Conservation (phyloP, 2,113 vertebrate genomes). For the Nothobranchius kuhntae region DNA sequence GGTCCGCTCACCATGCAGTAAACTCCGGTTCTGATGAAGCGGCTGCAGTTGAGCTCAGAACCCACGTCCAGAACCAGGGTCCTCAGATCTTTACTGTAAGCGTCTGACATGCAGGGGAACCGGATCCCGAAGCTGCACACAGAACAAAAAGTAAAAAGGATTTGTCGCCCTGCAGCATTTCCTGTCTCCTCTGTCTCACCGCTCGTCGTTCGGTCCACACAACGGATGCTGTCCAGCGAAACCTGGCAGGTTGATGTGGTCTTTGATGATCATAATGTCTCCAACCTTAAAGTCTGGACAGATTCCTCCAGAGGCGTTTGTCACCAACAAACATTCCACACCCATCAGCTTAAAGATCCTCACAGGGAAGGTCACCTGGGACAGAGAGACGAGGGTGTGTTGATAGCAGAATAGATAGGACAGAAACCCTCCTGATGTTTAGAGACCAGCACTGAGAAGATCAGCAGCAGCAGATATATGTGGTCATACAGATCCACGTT, state of each 20-base stretch:
- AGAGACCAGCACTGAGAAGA: too few species aligned
- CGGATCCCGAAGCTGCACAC: constrained; percentile 75
- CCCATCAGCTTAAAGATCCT: constrained; percentile 78
- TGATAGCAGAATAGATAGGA: background rate
- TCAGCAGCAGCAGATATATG: too few species aligned
- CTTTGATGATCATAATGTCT: constrained; percentile 79
- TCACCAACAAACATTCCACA: constrained; percentile 70
- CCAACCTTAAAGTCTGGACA: constrained; percentile 77
- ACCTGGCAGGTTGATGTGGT: constrained; percentile 78
- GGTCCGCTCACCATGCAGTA: constrained; percentile 83
- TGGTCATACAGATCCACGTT: too few species aligned
- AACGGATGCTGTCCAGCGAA: constrained; percentile 75
- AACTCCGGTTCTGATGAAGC: constrained; percentile 72
- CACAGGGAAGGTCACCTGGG: constrained; percentile 73
- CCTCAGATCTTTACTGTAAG: constrained; percentile 75
- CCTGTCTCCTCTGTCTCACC: constrained; percentile 38
- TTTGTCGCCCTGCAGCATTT: too few species aligned
- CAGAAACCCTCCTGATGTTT: too few species aligned
- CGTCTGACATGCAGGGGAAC: constrained; percentile 80
- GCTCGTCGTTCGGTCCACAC: constrained; percentile 75
- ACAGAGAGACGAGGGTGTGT: background rate
- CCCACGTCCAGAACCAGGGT: constrained; percentile 62
- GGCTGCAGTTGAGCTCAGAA: constrained; percentile 64
- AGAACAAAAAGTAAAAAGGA: background rate
- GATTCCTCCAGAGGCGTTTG: constrained; percentile 76